A percentile compares a stretch with the other conserved stretches of the same genome.
Evolutionary conservation across 92 coral and sea anemone genomes (phyloP).

Genomic region (Epizoanthus scotinus): DNA sequence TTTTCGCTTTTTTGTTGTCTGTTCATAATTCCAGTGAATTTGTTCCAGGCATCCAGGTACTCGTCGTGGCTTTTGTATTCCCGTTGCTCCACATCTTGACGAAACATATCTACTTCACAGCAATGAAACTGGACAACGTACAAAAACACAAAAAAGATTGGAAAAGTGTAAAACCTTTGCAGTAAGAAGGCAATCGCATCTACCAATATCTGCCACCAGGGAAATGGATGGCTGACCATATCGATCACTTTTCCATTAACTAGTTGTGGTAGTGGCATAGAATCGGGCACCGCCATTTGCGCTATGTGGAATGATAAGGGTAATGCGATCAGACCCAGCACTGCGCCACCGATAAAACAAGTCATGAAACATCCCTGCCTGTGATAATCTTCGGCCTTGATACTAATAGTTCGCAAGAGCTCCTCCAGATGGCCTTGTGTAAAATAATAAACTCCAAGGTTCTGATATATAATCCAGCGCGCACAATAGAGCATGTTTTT

Average conservation of each 20-base stretch:
- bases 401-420: conserved; percentile 4
- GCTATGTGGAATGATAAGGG: conserved; percentile 26
- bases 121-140: conserved; percentile 27
- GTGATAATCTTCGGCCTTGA: conserved; percentile 12
- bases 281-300: conserved; percentile 40
- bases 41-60: conserved; percentile 18
- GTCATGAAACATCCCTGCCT: neutral
- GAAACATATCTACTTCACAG: conserved; percentile 41
- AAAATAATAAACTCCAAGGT: conserved; percentile 30
- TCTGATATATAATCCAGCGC: conserved; percentile 45
- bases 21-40: conserved; percentile 3
- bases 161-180: conserved; percentile 29
- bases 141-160: conserved; percentile 35
- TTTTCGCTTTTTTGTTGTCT: conserved; percentile 29
- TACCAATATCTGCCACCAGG: neutral
- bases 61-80: neutral
- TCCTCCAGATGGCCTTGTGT: conserved; percentile 7
- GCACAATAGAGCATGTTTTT: conserved; percentile 37
- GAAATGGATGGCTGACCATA: neutral
- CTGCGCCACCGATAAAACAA: conserved; percentile 15
- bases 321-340: neutral
- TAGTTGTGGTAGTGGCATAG: neutral
- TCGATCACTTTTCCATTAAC: conserved; percentile 2
- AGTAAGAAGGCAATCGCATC: conserved; percentile 14
- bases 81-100: conserved; percentile 1